A percentile compares a stretch with the other conserved stretches of the same genome.
Evolutionary conservation across 1,140 invertebrate species (phyloP).

Genomic region (Hylyphantes graminicola): DNA sequence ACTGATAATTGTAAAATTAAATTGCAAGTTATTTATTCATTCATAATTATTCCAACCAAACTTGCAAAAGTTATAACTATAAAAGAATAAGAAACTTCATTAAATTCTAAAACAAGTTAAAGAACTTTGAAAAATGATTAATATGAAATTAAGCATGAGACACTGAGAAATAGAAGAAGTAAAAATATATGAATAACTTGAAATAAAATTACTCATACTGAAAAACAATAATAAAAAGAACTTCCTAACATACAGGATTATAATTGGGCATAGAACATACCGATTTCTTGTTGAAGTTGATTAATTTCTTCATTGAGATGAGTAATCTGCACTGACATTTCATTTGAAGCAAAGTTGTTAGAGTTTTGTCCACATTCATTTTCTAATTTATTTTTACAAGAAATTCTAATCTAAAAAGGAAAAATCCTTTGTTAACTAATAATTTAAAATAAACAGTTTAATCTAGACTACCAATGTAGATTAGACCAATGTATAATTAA

Average conservation of each 20-base stretch:
- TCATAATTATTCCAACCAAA: not conserved
- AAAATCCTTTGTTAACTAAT: not conserved
- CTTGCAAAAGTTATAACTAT: not conserved
- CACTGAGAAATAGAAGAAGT: too few relatives aligned
- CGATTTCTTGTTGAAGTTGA: slow-evolving; percentile 29
- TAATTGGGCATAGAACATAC: not conserved
- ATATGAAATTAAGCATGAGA: too few relatives aligned
- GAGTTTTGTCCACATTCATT: slow-evolving; percentile 13
- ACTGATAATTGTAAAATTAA: too few relatives aligned
- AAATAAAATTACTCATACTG: too few relatives aligned
- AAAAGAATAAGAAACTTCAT: too few relatives aligned
- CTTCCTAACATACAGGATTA: too few relatives aligned
- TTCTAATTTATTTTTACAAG: slow-evolving; percentile 45
- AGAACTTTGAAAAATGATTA: too few relatives aligned
- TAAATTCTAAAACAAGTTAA: too few relatives aligned
- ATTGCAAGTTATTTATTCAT: too few relatives aligned
- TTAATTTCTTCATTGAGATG: slow-evolving; percentile 28
- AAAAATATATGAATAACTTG: too few relatives aligned
- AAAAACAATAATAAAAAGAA: too few relatives aligned
- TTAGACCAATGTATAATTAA: not conserved
- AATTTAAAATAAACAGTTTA: not conserved
- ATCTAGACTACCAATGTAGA: not conserved
- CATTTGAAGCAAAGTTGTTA: slow-evolving; percentile 36
- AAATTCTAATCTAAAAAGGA: slow-evolving; percentile 19
- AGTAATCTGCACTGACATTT: slow-evolving; percentile 23